phyloP scores from a whole-genome alignment of 2,113 vertebrate species.

The Gasterosteus nipponicus region DNA sequence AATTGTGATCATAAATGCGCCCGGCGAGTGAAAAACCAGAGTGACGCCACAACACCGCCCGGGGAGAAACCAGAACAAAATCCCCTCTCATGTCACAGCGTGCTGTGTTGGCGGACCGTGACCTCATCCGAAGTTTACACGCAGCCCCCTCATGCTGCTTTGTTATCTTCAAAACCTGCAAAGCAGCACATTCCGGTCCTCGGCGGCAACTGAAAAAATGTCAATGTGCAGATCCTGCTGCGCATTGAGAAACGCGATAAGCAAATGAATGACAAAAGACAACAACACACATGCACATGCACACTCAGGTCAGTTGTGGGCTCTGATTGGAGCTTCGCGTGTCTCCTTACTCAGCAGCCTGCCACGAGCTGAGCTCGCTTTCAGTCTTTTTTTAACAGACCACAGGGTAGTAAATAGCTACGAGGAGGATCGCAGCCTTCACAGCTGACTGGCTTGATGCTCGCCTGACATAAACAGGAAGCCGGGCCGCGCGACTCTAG shows the following conservation, averaged over 20 bases:
- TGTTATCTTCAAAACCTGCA: constrained; percentile 78
- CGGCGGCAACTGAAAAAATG: constrained; percentile 44
- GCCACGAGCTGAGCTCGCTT: constrained; percentile 71
- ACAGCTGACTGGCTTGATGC: constrained; percentile 83
- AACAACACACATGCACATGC: constrained; percentile 11
- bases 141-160: constrained; percentile 69
- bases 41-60: constrained; percentile 62
- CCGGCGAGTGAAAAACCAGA: constrained; percentile 28
- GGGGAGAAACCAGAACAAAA: constrained; percentile 78
- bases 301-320: constrained; percentile 61
- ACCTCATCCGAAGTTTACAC: constrained; percentile 79
- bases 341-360: constrained; percentile 78
- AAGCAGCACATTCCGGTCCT: constrained; percentile 76
- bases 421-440: constrained; percentile 81
- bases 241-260: constrained; percentile 46
- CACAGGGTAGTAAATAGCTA: constrained; percentile 84
- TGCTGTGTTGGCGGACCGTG: constrained; percentile 72
- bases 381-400: constrained; percentile 81
- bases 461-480: constrained; percentile 85
- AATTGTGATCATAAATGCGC: constrained; percentile 47
- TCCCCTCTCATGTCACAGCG: constrained; percentile 74
- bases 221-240: constrained; percentile 57
- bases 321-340: constrained; percentile 54
- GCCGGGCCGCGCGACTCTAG: constrained; percentile 66
- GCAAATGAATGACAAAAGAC: constrained; percentile 45